Evolutionary conservation across 2,113 vertebrate genomes (phyloP).

Genomic region (crab-eating macaque (Macaca fascicularis)): T2T-MFA8v1.1 NC_088375.1:125000001-125000500

Average conservation of each 20-base stretch:
- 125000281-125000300: constrained; percentile 28
- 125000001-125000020: background rate
- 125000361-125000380: background rate
- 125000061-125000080: background rate
- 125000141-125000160: background rate
- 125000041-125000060: background rate
- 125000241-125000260: background rate
- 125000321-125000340: background rate
- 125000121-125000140: background rate
- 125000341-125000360: background rate
- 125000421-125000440: constrained; percentile 65
- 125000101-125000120: background rate
- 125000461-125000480: constrained; percentile 89
- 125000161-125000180: background rate
- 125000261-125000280: constrained; percentile 3
- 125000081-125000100: background rate
- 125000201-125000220: background rate
- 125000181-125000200: background rate
- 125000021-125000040: background rate
- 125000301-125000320: background rate
- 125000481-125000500: constrained; percentile 89
- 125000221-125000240: constrained; percentile 1
- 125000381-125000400: constrained; percentile 34
- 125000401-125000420: background rate
- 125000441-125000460: constrained; percentile 83